These are phyloP conservation scores for Falco columbarius DNA, from an alignment of 2,797 vertebrate species.

Conservation along the genomic window DNA sequence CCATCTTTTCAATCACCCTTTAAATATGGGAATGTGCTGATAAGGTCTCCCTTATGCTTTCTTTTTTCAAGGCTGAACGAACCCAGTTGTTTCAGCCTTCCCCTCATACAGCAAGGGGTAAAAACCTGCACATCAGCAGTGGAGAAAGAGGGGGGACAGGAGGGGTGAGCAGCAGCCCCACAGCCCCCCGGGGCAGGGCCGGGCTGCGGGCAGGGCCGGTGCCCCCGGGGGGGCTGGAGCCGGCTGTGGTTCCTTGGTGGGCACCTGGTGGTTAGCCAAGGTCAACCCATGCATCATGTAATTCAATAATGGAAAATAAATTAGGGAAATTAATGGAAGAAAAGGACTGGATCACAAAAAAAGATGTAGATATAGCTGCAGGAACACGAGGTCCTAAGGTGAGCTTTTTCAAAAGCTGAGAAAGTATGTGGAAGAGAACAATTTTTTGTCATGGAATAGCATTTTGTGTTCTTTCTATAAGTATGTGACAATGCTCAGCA, in stretches of 20 bases:
- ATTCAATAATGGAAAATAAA: not conserved
- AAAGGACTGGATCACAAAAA: not conserved
- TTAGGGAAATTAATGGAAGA: not conserved
- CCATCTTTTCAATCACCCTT: too few relatives aligned
- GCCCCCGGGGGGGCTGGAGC: fast-evolving
- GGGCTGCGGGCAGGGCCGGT: not conserved
- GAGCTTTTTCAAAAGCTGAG: not conserved
- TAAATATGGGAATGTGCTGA: too few relatives aligned
- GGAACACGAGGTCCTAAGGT: not conserved
- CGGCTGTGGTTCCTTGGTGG: not conserved
- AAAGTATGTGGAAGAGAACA: not conserved
- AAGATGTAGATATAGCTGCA: not conserved
- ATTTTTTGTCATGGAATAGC: not conserved
- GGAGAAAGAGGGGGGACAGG: not conserved
- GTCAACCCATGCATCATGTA: fast-evolving
- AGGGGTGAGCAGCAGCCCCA: too few relatives aligned
- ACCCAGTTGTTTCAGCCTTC: too few relatives aligned
- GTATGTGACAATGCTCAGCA: not conserved
- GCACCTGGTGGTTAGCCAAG: not conserved
- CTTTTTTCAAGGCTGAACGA: too few relatives aligned
- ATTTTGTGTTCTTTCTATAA: not conserved
- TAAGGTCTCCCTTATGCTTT: too few relatives aligned
- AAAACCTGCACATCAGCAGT: not conserved
- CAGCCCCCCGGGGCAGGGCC: too few relatives aligned
- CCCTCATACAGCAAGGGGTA: not conserved